Base-by-base conservation (phyloP, 2,113 vertebrate genomes). In the Calidris pugnax region DNA sequence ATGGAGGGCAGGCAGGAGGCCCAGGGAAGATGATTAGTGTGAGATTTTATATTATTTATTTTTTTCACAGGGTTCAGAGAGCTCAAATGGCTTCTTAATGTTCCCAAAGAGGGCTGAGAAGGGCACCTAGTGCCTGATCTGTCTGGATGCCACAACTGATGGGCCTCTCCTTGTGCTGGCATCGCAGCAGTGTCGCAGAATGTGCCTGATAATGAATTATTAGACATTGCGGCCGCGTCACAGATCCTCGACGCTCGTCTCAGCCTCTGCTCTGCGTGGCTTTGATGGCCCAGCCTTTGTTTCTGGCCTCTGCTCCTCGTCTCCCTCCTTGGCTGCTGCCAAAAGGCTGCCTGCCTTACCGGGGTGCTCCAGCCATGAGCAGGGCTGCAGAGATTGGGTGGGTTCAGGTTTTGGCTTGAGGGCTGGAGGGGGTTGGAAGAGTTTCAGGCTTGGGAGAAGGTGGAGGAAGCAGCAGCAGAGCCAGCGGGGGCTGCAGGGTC, bases 281-380 rank as follows among this genome's bases (percentile, higher is more conserved):
- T 90, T 68, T 50, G 75, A 47, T 74, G 92, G 41, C 45, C 75
- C 26, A 68, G 90, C 67, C 68, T 90, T 86, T 88, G 63, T 73
- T 88, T 79, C 39, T 87, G 77, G 17, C 56, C 74, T 50, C 59
- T 95, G 62, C 57, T 83, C 24, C 69, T 75, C 4, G 4, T 51
- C 14, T 73, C 27, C 10, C 22, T 76, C 71, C 53, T 64, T 60
- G 1, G 3, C 27, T 23, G 3, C 33, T 35, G 82, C 53, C 28
- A 10, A n/a, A 85, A 26, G 0, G 1, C 74, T 80, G 68, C 47
- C 43, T 78, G 41, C 7, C 0, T 10, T 24, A 2, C 55, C 26
- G 12, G 28, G 4, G 23, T 17, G 33, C 47, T 86, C 16, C 47
- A n/a, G 69, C n/a, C 26, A 27, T 0, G 1, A 17, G 30, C 12